Base-by-base conservation (phyloP, 2,888 invertebrate genomes). In the Clostera curtula region DNA sequence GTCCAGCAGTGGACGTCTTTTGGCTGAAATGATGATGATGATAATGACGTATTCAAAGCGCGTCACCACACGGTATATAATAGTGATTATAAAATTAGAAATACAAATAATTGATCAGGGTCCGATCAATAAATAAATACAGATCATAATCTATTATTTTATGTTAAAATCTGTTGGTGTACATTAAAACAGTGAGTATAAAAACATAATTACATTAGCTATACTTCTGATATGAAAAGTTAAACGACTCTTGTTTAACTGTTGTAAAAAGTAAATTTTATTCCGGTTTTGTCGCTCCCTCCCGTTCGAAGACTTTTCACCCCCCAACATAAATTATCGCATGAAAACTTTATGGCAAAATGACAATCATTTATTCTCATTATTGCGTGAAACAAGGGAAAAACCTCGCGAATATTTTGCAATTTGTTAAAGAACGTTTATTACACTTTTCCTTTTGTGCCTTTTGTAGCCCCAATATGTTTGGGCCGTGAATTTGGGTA, bases 161-260 rank as follows among this genome's bases (percentile, higher is more conserved):
- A n/a, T n/a, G n/a, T n/a, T n/a, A n/a, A n/a, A n/a, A n/a, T n/a
- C n/a, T n/a, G n/a, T n/a, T n/a, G n/a, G n/a, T n/a, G n/a, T n/a
- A n/a, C n/a, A n/a, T n/a, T n/a, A n/a, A n/a, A n/a, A n/a, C n/a
- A n/a, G n/a, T n/a, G n/a, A n/a, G n/a, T n/a, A n/a, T n/a, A n/a
- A n/a, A n/a, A n/a, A n/a, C n/a, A n/a, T n/a, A n/a, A n/a, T n/a
- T n/a, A n/a, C 29, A 40, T 24, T 22, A 36, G 30, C 28, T 29
- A 44, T 50, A 49, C 56, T 52, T 31, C 43, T 61, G 60, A 65
- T 64, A 60, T 41, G 56, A 57, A 68, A 70, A 70, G 70, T 69
- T 69, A 58, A 59, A 71, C 62, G 62, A 62, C 66, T 55, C 55
- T 69, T 70, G 65, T 68, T 68, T 54, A 44, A 54, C 43, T 53